Conservation (phyloP, 2,888 invertebrate species). For the Osmoderma eremita region DNA sequence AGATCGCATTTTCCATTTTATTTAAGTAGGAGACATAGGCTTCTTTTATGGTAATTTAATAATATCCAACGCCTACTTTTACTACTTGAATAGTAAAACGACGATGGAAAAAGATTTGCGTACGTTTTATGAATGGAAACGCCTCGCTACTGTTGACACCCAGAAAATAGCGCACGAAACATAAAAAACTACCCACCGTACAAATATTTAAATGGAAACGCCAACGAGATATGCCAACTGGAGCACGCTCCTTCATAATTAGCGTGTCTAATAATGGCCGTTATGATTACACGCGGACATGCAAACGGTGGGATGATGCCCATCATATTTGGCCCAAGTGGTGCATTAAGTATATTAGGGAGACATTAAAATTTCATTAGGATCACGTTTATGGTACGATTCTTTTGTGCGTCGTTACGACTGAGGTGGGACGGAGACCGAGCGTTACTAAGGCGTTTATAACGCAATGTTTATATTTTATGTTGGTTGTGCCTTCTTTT, state of each 20-base stretch:
- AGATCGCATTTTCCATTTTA: too few relatives aligned
- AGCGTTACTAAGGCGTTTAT: too few relatives aligned
- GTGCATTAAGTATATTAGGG: slow-evolving; percentile 19
- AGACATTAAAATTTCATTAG: slow-evolving; percentile 27
- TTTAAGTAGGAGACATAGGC: too few relatives aligned
- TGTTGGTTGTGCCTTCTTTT: neutral
- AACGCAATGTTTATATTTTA: too few relatives aligned
- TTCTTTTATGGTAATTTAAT: too few relatives aligned
- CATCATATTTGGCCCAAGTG: neutral
- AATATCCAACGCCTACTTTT: too few relatives aligned
- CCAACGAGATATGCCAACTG: slow-evolving; percentile 20
- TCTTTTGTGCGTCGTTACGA: neutral
- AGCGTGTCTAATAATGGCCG: neutral
- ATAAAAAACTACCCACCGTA: slow-evolving; percentile 19
- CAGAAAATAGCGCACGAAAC: slow-evolving; percentile 16
- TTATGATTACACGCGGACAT: slow-evolving; percentile 13
- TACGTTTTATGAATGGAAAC: slow-evolving; percentile 33
- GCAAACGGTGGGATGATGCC: slow-evolving; percentile 1
- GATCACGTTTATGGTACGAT: neutral
- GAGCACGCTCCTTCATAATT: slow-evolving; percentile 15
- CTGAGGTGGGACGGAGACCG: too few relatives aligned
- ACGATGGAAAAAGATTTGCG: neutral
- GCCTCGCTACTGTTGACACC: slow-evolving; percentile 20
- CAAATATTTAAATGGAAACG: slow-evolving; percentile 25
- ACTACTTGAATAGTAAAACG: neutral